Percentiles rank a stretch among this genome's conserved stretches.
These are phyloP conservation scores for Sturmia bella DNA, from an alignment of 2,888 invertebrate species.

Conservation along the genomic window DNA sequence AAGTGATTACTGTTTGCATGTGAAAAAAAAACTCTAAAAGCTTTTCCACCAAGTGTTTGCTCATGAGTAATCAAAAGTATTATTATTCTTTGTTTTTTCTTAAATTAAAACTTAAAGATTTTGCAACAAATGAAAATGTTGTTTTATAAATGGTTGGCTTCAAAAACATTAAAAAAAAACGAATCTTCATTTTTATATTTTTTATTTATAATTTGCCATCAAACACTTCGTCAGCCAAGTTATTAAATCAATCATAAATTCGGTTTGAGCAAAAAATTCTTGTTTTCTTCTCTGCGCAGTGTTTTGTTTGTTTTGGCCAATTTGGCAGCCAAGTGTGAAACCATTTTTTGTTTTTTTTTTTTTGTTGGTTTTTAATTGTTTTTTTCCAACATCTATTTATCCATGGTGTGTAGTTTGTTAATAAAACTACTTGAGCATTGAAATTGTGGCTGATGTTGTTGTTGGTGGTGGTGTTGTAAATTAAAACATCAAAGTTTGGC, in stretches of 20 bases:
- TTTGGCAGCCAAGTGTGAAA: conserved; percentile 62
- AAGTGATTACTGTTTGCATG: no score
- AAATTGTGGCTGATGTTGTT: background rate
- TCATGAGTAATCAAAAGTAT: background rate
- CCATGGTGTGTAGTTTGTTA: conserved; percentile 13
- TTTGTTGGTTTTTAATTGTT: no score
- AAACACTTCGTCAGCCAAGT: conserved; percentile 18
- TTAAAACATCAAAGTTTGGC: conserved; percentile 53
- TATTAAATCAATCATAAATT: conserved; percentile 46
- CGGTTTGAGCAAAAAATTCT: conserved; percentile 19
- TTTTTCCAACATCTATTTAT: conserved; percentile 8
- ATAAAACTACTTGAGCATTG: conserved; percentile 12
- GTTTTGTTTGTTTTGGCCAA: conserved; percentile 45
- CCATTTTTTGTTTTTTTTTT: conserved; percentile 36
- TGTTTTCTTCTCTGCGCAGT: background rate
- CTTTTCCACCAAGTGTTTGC: conserved; percentile 40
- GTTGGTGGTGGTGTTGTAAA: background rate
- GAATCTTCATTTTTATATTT: background rate
- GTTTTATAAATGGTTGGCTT: conserved; percentile 47
- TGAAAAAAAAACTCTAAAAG: background rate
- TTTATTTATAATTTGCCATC: conserved; percentile 8
- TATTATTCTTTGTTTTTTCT: background rate
- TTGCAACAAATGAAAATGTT: conserved; percentile 64
- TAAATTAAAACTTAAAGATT: conserved; percentile 44
- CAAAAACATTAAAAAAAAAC: conserved; percentile 37